Base-by-base conservation (phyloP, 2,113 vertebrate genomes). In the Austrofundulus limnaeus region DNA sequence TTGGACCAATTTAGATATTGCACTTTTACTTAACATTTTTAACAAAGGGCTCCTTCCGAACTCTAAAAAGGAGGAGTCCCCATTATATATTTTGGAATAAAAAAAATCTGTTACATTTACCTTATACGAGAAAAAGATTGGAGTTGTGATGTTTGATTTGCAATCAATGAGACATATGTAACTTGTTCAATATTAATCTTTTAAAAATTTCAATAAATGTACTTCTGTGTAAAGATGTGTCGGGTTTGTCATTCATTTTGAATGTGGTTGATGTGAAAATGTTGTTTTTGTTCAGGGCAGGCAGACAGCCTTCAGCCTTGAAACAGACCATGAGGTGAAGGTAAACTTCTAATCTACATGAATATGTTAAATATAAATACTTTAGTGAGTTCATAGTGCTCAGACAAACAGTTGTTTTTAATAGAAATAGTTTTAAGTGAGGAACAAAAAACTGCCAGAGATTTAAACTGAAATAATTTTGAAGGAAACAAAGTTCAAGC, bases 1-100 rank as follows among this genome's bases (percentile, higher is more conserved):
- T 89, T 91, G 92, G 94, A 96, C 93, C 91, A 92, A 92, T 92
- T 92, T 90, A 81, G 75, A 82, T 79, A 85, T 94, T 94, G 94
- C 92, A 94, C 92, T 94, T 94, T 89, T 92, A 82, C 74, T 78
- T 92, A 34, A 89, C 74, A 80, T 90, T 90, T 91, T 90, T 94
- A 93, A 92, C 70, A 83, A 85, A 87, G 70, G 90, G 89, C 81
- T 77, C 83, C 83, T 88, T 80, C 49, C 83, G 82, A 82, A 65
- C 31, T 34, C 8, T 34, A 34, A 72, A 77, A 71, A 87, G 82
- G 85, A 81, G 75, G 72, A 89, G 64, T 70, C 81, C 90, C 83
- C 90, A 91, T 87, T 88, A 88, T 91, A 88, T 91, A 85, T 92
- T 92, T 92, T 88, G 83, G 91, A 93, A 58, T 52, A 57, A 77